A percentile compares a stretch with the other conserved stretches of the same genome.
Conservation (phyloP, 2,797 vertebrate species). For the Urosaurus nigricauda region DNA sequence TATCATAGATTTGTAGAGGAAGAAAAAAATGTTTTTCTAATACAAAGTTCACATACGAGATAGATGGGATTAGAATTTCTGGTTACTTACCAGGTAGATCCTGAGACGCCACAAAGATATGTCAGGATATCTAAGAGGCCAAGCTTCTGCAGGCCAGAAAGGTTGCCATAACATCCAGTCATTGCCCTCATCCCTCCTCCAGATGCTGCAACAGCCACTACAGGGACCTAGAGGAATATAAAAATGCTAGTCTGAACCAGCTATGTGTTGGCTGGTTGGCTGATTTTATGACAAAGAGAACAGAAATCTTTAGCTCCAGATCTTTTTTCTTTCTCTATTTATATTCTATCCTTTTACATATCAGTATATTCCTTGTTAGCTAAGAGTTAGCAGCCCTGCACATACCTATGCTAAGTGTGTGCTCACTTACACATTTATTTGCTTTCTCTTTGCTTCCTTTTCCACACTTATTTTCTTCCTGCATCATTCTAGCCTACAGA, state of each 20-base stretch:
- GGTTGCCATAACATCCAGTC: constrained; percentile 79
- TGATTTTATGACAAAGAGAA: too few species aligned
- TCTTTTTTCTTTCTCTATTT: not conserved
- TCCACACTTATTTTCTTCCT: too few species aligned
- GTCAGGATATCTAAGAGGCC: constrained; percentile 78
- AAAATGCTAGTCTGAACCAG: not conserved
- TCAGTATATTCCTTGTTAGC: too few species aligned
- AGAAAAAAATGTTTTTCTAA: too few species aligned
- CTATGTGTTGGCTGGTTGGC: too few species aligned
- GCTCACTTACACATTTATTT: too few species aligned
- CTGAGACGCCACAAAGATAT: constrained; percentile 83
- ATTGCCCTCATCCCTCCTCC: constrained; percentile 85
- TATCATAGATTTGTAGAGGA: too few species aligned
- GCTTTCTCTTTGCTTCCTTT: too few species aligned
- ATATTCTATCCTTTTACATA: too few species aligned
- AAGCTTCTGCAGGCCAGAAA: constrained; percentile 79
- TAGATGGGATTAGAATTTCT: not conserved
- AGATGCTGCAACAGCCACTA: constrained; percentile 81
- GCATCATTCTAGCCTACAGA: too few species aligned
- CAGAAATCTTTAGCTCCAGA: not conserved
- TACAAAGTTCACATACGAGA: not conserved
- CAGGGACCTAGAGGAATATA: constrained; percentile 75
- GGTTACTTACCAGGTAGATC: constrained; percentile 82
- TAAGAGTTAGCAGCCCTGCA: too few species aligned
- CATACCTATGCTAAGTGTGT: too few species aligned